Evolutionary conservation across 2,113 vertebrate species (phyloP).

Genomic region (Epinephelus moara): DNA sequence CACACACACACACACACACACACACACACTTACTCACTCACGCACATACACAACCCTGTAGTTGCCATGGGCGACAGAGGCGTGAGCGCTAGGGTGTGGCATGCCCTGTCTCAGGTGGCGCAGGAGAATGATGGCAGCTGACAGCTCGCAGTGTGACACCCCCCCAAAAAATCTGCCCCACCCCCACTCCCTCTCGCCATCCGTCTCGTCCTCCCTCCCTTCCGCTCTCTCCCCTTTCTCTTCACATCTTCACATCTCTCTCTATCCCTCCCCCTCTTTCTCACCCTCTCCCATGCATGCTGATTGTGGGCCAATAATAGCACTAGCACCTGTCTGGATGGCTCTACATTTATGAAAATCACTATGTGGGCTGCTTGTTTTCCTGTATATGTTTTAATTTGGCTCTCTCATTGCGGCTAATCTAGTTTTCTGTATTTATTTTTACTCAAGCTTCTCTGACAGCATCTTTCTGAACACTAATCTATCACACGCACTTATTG

Average conservation of each 20-base stretch:
- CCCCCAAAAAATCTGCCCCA: slow-evolving; percentile 54
- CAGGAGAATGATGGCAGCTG: slow-evolving; percentile 84
- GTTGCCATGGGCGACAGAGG: slow-evolving; percentile 83
- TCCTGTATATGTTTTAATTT: slow-evolving; percentile 43
- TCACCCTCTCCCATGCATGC: slow-evolving; percentile 71
- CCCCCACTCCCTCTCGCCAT: slow-evolving; percentile 40
- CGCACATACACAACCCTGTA: slow-evolving; percentile 47
- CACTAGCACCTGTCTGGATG: slow-evolving; percentile 78
- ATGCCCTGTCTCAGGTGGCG: slow-evolving; percentile 82
- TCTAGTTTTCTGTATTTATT: slow-evolving; percentile 19
- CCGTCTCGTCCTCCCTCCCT: slow-evolving; percentile 26
- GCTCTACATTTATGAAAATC: slow-evolving; percentile 77
- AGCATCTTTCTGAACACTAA: neutral
- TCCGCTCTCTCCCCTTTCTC: slow-evolving; percentile 32
- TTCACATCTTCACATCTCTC: slow-evolving; percentile 59
- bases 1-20: slow-evolving; percentile 7
- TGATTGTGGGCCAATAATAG: slow-evolving; percentile 82
- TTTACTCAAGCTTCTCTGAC: neutral
- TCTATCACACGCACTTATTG: neutral
- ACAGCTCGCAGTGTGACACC: slow-evolving; percentile 81
- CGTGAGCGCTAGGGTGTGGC: slow-evolving; percentile 82
- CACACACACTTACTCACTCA: neutral
- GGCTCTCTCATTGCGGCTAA: neutral
- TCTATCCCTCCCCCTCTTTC: slow-evolving; percentile 51
- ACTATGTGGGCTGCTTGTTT: slow-evolving; percentile 61